phyloP scores from a whole-genome alignment of 2,797 vertebrate genomes.

The Varecia variegata region DNA sequence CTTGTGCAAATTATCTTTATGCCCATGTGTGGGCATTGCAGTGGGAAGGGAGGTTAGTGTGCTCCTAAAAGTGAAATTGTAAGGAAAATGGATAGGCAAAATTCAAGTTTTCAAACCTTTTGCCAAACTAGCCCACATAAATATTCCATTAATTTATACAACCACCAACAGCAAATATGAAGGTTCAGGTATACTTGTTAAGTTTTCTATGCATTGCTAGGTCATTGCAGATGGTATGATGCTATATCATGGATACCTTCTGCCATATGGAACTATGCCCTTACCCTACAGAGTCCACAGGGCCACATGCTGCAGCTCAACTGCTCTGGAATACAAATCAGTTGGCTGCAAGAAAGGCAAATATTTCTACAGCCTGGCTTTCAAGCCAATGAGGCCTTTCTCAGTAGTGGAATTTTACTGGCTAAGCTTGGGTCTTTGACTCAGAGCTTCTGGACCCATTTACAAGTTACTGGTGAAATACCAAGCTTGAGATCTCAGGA shows the following conservation, averaged over 20 bases:
- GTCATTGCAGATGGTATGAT: not conserved
- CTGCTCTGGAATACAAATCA: not conserved
- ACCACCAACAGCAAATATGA: not conserved
- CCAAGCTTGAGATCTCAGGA: not conserved
- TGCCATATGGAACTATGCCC: not conserved
- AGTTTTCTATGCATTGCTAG: not conserved
- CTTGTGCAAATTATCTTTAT: not conserved
- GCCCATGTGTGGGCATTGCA: not conserved
- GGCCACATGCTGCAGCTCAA: not conserved
- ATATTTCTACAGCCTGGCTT: not conserved
- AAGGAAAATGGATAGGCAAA: not conserved
- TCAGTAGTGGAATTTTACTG: not conserved
- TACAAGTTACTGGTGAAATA: not conserved
- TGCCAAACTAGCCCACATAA: not conserved
- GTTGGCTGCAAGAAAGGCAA: not conserved
- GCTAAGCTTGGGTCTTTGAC: not conserved
- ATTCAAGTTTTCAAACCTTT: not conserved
- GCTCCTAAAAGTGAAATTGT: not conserved
- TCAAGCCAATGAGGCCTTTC: not conserved
- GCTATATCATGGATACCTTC: rapidly evolving
- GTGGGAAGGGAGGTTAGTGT: not conserved
- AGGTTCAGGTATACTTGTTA: not conserved
- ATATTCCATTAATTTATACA: not conserved
- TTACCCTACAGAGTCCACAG: not conserved
- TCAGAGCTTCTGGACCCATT: not conserved